phyloP scores from a whole-genome alignment of 2,888 invertebrate species.

The Leucoptera coffeella region DNA sequence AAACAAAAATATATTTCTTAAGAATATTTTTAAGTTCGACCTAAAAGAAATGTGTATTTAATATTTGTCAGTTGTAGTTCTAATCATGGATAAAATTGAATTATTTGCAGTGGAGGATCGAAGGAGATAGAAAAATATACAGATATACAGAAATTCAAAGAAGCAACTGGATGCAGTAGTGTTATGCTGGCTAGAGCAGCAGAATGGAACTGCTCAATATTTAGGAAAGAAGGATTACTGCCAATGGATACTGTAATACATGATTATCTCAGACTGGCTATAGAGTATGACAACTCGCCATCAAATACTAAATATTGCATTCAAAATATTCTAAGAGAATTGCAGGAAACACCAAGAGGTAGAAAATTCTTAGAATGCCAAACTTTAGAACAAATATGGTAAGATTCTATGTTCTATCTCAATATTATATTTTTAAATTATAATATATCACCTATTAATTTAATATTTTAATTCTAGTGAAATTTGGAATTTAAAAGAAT shows the following conservation, averaged over 20 bases:
- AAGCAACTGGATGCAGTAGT: constrained; percentile 73
- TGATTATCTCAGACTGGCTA: constrained; percentile 71
- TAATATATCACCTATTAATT: too few relatives aligned
- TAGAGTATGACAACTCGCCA: constrained; percentile 87
- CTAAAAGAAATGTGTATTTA: too few relatives aligned
- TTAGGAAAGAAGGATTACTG: constrained; percentile 68
- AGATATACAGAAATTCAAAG: constrained; percentile 75
- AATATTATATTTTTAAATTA: too few relatives aligned
- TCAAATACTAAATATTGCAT: constrained; percentile 93
- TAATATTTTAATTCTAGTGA: constrained; percentile 46
- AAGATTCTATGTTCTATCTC: too few relatives aligned
- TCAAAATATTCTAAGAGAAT: constrained; percentile 86
- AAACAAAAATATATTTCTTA: too few relatives aligned
- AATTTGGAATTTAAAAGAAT: constrained; percentile 75
- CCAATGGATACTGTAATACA: constrained; percentile 78
- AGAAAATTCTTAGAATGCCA: constrained; percentile 77
- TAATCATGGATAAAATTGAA: too few relatives aligned
- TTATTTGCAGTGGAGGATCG: constrained; percentile 81
- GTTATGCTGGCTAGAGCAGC: constrained; percentile 95
- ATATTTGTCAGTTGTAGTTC: too few relatives aligned
- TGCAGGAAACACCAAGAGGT: constrained; percentile 81
- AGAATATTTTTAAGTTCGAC: not conserved
- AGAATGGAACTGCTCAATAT: constrained; percentile 92
- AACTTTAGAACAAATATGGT: constrained; percentile 88
- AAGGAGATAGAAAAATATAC: constrained; percentile 68